These are phyloP conservation scores for Holacanthella duospinosa DNA, from an alignment of 2,888 invertebrate species.

Conservation along the genomic window DNA sequence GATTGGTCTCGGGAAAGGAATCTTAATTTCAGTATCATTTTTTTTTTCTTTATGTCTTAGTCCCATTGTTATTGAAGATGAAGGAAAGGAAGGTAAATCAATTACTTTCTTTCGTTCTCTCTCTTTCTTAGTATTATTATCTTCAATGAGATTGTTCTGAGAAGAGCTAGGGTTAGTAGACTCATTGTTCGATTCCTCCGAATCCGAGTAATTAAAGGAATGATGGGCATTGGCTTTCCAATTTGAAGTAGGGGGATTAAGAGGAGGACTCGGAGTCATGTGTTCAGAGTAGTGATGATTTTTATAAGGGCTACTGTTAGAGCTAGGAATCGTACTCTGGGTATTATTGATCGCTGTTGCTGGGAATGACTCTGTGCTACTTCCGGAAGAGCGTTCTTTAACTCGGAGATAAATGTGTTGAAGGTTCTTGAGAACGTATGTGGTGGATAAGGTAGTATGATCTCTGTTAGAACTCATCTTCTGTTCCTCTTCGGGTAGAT, in stretches of 20 bases:
- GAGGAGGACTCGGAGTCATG: neutral
- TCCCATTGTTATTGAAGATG: neutral
- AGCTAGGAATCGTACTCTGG: slow-evolving; percentile 7
- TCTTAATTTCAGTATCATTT: neutral
- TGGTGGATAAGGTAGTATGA: slow-evolving; percentile 25
- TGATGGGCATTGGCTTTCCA: slow-evolving; percentile 17
- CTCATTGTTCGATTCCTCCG: slow-evolving; percentile 3
- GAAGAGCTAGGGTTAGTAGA: neutral
- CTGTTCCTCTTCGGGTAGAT: neutral
- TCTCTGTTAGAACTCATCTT: neutral
- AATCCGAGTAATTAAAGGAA: neutral
- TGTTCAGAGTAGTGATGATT: neutral
- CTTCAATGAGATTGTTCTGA: neutral
- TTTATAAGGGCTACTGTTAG: slow-evolving; percentile 10
- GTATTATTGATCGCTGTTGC: slow-evolving; percentile 11
- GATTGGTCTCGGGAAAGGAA: slow-evolving; percentile 1
- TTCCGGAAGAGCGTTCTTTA: neutral
- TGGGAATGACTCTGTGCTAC: neutral
- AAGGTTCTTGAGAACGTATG: slow-evolving; percentile 35
- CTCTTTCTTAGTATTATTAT: slow-evolving; percentile 9
- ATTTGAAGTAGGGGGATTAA: slow-evolving; percentile 9
- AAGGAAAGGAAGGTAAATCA: neutral
- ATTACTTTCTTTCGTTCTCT: slow-evolving; percentile 3
- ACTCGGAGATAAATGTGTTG: slow-evolving; percentile 36
- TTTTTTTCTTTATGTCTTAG: too few relatives aligned